Evolutionary conservation across 2,797 vertebrate genomes (phyloP), one percentile per base, ranked within the genome.

Genomic region (Loris lydekkerianus): DNA sequence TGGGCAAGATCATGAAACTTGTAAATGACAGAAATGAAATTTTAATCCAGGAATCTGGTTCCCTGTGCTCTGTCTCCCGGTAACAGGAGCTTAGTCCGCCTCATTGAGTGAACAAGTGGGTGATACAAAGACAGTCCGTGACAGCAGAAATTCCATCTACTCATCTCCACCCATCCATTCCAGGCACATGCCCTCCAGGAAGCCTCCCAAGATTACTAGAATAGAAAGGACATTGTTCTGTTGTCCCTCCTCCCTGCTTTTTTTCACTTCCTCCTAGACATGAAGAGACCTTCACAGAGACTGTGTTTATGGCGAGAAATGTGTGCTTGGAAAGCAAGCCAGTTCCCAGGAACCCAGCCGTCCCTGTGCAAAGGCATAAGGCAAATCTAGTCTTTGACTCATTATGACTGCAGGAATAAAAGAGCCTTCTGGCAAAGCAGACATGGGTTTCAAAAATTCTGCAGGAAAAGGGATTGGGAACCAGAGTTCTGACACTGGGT

Each of bases 151-250:
- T 96, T 96, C 96, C 86, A 72, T 60, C 49, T 72, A n/a, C 83
- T 96, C 73, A 46, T 85, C 58, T 60, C 84, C 53, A 96, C 94
- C 70, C 78, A 29, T 63, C 77, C 89, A 97, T 97, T 96, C 89
- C 87, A 97, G 87, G 75, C 56, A 76, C 91, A 49, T 85, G 65
- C 53, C 80, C 93, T 94, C 91, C 58, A 77, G 80, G 86, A 96
- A 95, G 73, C 29, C 63, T 92, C 93, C 95, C 82, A 70, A 94
- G 89, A 86, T 86, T 60, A 53, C 49, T 27, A 85, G 87, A 94
- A 97, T 80, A 92, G 86, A 91, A 72, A 93, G 65, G 29, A 92
- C 81, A 94, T 95, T 97, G 95, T 96, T 90, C 95, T 90, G n/a
- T 65, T n/a, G 0, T 65, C 77, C 72, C 63, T 77, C 69, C 73